Conservation (phyloP, 2,888 invertebrate species). For the Drosophila eohydei region DNA sequence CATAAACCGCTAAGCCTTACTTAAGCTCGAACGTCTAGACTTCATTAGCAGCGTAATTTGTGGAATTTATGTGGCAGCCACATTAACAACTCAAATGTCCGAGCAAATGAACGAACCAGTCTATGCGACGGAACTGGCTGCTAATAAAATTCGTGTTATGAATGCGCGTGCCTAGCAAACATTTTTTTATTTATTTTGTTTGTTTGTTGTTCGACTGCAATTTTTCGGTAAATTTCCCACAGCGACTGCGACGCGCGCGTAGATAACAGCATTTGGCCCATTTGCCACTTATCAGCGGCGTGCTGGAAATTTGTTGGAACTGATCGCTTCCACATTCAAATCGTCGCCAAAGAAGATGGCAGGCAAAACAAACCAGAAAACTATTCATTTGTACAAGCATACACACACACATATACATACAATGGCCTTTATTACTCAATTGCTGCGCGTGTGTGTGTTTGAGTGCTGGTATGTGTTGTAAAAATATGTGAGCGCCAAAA, state of each 20-base stretch:
- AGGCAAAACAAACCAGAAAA: conserved; percentile 34
- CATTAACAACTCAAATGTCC: conserved; percentile 61
- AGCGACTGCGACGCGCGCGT: conserved; percentile 19
- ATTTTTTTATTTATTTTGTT: conserved; percentile 32
- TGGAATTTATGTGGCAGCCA: conserved; percentile 77
- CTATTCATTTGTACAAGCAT: conserved; percentile 5
- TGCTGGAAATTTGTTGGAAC: background rate
- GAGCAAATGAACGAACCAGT: conserved; percentile 50
- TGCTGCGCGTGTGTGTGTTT: conserved; percentile 21
- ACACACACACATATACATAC: conserved; percentile 32
- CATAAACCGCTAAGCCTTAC: conserved; percentile 39
- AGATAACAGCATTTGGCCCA: conserved; percentile 29
- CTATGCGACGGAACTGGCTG: conserved; percentile 39
- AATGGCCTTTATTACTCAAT: conserved; percentile 48
- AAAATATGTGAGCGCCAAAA: conserved; percentile 60
- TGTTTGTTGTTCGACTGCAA: conserved; percentile 44
- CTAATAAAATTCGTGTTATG: conserved; percentile 20
- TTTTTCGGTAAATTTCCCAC: conserved; percentile 67
- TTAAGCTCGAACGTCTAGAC: conserved; percentile 60
- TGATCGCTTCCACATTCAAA: background rate
- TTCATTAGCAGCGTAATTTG: conserved; percentile 75
- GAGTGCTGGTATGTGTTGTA: conserved; percentile 31
- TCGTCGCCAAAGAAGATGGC: conserved; percentile 17
- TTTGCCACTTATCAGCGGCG: conserved; percentile 11
- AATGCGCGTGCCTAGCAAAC: conserved; percentile 20